Conservation (phyloP, 2,113 vertebrate species). For the Monopterus albus region DNA sequence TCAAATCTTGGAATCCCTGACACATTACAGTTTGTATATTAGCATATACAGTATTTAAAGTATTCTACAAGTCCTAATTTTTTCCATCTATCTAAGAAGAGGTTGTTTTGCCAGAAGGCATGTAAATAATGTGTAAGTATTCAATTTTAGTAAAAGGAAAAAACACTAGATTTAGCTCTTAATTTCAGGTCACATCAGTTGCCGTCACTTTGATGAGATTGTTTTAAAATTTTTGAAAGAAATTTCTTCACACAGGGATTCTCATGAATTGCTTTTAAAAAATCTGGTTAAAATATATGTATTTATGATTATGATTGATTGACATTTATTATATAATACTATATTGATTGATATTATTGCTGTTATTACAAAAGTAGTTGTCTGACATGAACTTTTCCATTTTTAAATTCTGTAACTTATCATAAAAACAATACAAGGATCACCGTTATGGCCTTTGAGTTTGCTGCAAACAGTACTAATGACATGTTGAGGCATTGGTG, state of each 20-base stretch:
- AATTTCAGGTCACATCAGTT: slow-evolving; percentile 52
- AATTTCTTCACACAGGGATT: slow-evolving; percentile 69
- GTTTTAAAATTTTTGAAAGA: slow-evolving; percentile 56
- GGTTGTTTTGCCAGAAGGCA: slow-evolving; percentile 59
- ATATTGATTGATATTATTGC: slow-evolving; percentile 79
- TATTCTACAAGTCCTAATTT: slow-evolving; percentile 67
- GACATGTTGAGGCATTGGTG: slow-evolving; percentile 77
- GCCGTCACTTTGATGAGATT: slow-evolving; percentile 51
- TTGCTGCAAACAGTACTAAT: slow-evolving; percentile 79
- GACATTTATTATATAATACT: slow-evolving; percentile 72
- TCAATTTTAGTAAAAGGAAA: slow-evolving; percentile 63
- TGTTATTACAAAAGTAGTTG: slow-evolving; percentile 75
- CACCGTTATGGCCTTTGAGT: slow-evolving; percentile 86
- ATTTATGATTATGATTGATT: slow-evolving; percentile 79
- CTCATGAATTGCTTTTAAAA: slow-evolving; percentile 56
- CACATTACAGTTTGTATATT: slow-evolving; percentile 82
- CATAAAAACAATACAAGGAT: slow-evolving; percentile 76
- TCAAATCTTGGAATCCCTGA: slow-evolving; percentile 81
- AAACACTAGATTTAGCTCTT: slow-evolving; percentile 54
- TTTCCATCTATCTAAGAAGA: slow-evolving; percentile 48
- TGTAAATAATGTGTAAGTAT: slow-evolving; percentile 84
- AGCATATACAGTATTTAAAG: slow-evolving; percentile 78
- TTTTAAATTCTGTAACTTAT: slow-evolving; percentile 68
- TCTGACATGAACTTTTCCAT: slow-evolving; percentile 72
- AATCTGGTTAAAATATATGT: slow-evolving; percentile 64